phyloP scores from a whole-genome alignment of 2,797 vertebrate genomes.

The Cossypha niveicapilla region DNA sequence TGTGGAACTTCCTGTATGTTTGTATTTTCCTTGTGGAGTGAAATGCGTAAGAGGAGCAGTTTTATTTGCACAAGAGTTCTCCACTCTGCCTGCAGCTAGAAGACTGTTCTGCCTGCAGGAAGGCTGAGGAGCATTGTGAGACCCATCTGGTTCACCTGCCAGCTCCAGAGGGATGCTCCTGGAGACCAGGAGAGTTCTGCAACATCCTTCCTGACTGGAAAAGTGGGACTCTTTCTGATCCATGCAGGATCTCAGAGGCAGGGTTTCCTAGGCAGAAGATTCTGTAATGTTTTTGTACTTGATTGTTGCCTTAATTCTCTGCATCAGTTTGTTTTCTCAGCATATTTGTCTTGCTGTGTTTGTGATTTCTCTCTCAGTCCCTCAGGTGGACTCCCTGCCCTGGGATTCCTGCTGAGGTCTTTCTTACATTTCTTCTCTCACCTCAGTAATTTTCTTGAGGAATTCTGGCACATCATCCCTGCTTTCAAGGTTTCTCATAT shows the following conservation, averaged over 20 bases:
- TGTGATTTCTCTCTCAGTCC: background rate
- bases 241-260: background rate
- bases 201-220: background rate
- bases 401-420: background rate
- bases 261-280: background rate
- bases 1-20: background rate
- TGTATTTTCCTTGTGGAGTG: background rate
- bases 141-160: background rate
- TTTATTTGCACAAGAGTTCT: background rate
- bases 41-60: background rate
- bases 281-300: background rate
- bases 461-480: background rate
- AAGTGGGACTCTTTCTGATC: background rate
- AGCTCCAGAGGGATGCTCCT: background rate
- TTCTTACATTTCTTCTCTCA: background rate
- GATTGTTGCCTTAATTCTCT: background rate
- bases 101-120: background rate
- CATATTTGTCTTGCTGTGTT: background rate
- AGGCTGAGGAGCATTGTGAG: background rate
- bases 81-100: background rate
- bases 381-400: background rate
- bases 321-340: background rate
- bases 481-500: background rate
- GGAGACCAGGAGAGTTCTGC: background rate
- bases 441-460: background rate